Conservation (phyloP, 2,888 invertebrate genomes). For the Zeuzera pyrina region DNA sequence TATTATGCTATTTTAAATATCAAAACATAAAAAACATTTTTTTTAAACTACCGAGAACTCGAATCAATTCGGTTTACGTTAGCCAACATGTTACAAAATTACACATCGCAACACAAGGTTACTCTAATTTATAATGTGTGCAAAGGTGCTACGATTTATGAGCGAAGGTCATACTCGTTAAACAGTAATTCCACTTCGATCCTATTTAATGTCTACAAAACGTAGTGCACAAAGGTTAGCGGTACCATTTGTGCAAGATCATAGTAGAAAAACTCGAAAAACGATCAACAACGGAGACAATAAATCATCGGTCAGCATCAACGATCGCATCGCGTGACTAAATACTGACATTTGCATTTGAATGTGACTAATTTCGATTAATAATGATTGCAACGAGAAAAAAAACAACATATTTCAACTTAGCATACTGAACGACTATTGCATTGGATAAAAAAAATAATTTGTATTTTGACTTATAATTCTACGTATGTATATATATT, state of each 20-base stretch:
- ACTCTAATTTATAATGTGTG: conserved; percentile 15
- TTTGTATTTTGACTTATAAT: too few species aligned
- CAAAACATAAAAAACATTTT: too few species aligned
- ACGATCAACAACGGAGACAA: conserved; percentile 18
- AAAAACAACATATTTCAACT: too few species aligned
- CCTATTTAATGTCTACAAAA: conserved; percentile 1
- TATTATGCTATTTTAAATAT: too few species aligned
- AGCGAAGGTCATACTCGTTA: conserved; percentile 17
- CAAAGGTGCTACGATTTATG: conserved; percentile 10
- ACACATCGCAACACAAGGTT: conserved; percentile 11
- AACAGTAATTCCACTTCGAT: conserved; percentile 11
- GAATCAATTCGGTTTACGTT: too few species aligned
- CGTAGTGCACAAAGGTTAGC: conserved; percentile 1
- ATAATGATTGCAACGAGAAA: conserved; percentile 29
- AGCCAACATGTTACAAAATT: conserved; percentile 10
- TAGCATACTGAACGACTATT: too few species aligned
- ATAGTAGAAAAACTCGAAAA: conserved; percentile 13
- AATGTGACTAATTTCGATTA: conserved; percentile 35
- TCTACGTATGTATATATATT: too few species aligned
- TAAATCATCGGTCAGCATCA: conserved; percentile 21
- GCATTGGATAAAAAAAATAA: too few species aligned
- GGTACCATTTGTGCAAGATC: conserved; percentile 1
- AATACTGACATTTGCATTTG: conserved; percentile 44
- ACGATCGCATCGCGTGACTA: conserved; percentile 30
- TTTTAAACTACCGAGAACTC: too few species aligned